Base-by-base conservation (phyloP, 2,113 vertebrate genomes). In the Chaetodon auriga region DNA sequence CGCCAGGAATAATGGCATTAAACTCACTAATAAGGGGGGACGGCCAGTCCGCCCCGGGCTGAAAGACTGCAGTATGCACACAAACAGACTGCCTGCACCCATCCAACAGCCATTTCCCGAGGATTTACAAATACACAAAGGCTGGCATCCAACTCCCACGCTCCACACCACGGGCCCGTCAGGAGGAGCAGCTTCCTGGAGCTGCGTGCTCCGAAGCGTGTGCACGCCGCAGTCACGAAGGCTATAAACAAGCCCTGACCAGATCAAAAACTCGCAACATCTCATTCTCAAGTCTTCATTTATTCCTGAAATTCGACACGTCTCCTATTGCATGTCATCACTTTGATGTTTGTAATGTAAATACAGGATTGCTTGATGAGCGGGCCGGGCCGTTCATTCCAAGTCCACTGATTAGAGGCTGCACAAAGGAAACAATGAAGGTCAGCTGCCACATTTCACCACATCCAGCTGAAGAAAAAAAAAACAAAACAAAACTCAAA, bases 1-100 rank as follows among this genome's bases (percentile, higher is more conserved):
- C 92, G 90, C 83, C 78, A 82, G 82, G 58, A 78, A 78, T 89
- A 92, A 92, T 91, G 89, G 86, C 79, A 93, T 92, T 91, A 92
- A 81, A 71, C 76, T 68, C 30, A 6, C 85, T 91, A 90, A 92
- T 91, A 91, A 82, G 89, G 75, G 75, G 51, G 86, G 77, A 84
- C 80, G 89, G 81, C 84, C 57, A 70, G 55, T 86, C 80, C 75
- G 68, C 85, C 88, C 71, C 55, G 19, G 81, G 83, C 89, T 89
- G 54, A 92, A 87, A 90, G 81, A 91, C 90, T 91, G 89, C 90
- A 91, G 91, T 78, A 70, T 76, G 79, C 89, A 89, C 90, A 88
- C 86, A 89, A 87, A 90, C 87, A 86, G 66, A 49, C 83, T 48
- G 81, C 77, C 82, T 85, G 79, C 85, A 75, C 72, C 82, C 83